Base-by-base conservation (phyloP, 2,113 vertebrate genomes). In the Stigmatopora nigra region DNA sequence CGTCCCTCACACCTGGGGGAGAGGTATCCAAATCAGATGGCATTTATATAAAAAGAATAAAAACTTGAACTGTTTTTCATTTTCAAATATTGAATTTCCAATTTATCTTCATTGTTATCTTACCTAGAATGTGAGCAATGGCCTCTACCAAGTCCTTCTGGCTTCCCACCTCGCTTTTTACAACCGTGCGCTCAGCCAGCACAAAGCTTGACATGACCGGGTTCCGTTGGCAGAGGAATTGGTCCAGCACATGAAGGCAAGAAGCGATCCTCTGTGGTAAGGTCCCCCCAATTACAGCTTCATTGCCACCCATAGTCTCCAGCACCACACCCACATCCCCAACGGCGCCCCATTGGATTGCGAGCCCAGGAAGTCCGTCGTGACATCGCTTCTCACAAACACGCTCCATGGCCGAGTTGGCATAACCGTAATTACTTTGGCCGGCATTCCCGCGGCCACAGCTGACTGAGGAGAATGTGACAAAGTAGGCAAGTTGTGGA, bases 341-440 rank as follows among this genome's bases (percentile, higher is more conserved):
- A 5, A 99, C 92, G 69, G 94, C 94, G 0, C 97, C 97, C 97
- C 97, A 99, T 8, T 98, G 96, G 46, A 99, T 76, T 0, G 95
- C 95, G 20, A 99, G 86, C 22, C 92, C 96, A 36, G 97, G 93
- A 3, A 98, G 86, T 17, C 91, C 88, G 3, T 97, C 92, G 0
- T 90, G 83, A 9, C 31, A 71, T 2, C 97, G 90, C 79, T 92
- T 89, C 84, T 99, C 97, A 36, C 97, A 99, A 56, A 99, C 90
- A 0, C 97, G 94, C 73, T 99, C 97, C 96, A 99, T 99, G 64
- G 92, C 76, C 3, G 97, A 98, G 89, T 99, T 99, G 72, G 97
- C 97, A 13, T 94, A 99, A 44, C 95, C 97, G 0, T 99, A 99
- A 89, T 96, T 99, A 75, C 89, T 95, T 72, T 99, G 97, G 16